Evolutionary conservation across 1,140 invertebrate species (phyloP).

Genomic region (Ridgeia piscesae): DNA sequence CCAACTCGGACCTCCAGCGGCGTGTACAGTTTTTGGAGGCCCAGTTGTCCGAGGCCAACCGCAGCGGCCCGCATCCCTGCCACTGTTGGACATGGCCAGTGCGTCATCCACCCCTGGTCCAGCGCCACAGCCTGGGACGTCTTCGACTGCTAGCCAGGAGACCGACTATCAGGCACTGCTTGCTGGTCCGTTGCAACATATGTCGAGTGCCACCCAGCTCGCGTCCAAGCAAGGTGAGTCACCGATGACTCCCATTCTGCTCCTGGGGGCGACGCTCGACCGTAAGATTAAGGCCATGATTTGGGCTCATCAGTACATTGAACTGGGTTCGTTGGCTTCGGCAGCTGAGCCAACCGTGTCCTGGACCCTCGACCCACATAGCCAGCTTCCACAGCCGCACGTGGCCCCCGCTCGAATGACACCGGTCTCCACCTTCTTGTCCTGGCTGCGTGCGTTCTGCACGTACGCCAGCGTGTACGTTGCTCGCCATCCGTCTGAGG

Average conservation of each 20-base stretch:
- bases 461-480: not conserved
- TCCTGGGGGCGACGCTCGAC: not conserved
- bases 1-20: not conserved
- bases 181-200: not conserved
- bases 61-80: not conserved
- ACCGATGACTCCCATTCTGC: not conserved
- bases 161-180: not conserved
- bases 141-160: not conserved
- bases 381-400: not conserved
- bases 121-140: not conserved
- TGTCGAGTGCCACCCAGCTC: not conserved
- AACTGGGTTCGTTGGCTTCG: not conserved
- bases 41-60: not conserved
- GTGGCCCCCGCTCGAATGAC: not conserved
- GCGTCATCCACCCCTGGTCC: not conserved
- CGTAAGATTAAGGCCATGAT: not conserved
- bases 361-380: not conserved
- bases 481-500: not conserved
- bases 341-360: not conserved
- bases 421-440: not conserved
- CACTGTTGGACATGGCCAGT: not conserved
- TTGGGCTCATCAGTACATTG: not conserved
- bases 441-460: not conserved
- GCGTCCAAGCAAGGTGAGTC: not conserved
- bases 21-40: not conserved